phyloP scores from a whole-genome alignment of 2,113 vertebrate genomes.

The Tursiops truncatus region DNA sequence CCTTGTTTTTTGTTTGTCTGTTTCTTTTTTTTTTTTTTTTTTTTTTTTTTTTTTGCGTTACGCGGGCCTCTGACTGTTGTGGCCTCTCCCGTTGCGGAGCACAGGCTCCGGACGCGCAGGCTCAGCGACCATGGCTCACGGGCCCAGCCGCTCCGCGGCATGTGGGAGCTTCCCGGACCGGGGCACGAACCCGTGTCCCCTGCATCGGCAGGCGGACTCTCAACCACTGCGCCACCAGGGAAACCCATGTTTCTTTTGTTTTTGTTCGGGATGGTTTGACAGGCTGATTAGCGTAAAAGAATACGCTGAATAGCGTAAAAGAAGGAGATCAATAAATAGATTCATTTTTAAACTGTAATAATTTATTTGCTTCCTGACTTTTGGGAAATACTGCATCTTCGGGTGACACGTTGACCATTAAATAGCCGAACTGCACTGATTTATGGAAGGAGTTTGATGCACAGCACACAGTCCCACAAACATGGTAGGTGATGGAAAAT shows the following conservation, averaged over 20 bases:
- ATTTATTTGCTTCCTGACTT: conserved; percentile 79
- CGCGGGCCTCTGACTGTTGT: no score
- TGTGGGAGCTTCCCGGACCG: no score
- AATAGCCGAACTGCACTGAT: conserved; percentile 33
- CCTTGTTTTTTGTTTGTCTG: not conserved
- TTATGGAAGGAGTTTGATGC: conserved; percentile 42
- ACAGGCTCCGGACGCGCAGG: no score
- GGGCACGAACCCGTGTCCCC: no score
- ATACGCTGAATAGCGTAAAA: conserved; percentile 76
- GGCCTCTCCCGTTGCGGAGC: no score
- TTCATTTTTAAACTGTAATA: conserved; percentile 79
- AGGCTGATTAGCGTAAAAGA: not conserved
- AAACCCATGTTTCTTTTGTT: not conserved
- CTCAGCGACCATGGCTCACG: no score
- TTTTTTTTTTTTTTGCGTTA: not conserved
- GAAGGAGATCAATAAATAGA: conserved; percentile 78
- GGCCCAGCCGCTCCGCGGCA: no score
- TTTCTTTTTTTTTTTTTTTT: not conserved
- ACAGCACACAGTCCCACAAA: not conserved
- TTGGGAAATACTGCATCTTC: conserved; percentile 78
- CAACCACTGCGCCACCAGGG: no score
- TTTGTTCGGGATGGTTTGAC: not conserved
- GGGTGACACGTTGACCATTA: conserved; percentile 55
- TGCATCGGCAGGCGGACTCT: no score
- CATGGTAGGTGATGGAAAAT: not conserved